Conservation (phyloP, 2,888 invertebrate genomes). For the Thecophora atra region DNA sequence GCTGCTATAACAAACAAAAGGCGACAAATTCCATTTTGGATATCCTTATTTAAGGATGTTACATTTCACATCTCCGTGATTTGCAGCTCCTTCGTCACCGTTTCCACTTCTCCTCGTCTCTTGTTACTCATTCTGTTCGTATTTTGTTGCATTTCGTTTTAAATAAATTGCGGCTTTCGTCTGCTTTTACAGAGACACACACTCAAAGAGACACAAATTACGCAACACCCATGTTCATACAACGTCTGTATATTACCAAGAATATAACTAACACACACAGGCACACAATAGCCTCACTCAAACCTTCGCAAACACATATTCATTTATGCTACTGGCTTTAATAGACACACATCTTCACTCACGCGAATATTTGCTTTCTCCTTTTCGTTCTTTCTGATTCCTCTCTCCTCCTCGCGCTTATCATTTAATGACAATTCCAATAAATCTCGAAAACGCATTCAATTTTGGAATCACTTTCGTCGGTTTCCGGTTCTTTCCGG, state of each 20-base stretch:
- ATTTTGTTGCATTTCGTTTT: conserved; percentile 32
- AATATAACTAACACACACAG: too few relatives aligned
- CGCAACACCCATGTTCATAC: not conserved
- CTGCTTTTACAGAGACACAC: conserved; percentile 25
- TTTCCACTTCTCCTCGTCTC: not conserved
- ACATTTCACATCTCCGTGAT: not conserved
- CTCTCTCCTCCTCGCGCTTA: not conserved
- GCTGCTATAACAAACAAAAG: conserved; percentile 30
- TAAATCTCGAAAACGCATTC: conserved; percentile 55
- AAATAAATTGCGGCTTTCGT: conserved; percentile 38
- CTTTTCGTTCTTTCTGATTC: not conserved
- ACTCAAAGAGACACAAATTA: not conserved
- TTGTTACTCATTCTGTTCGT: conserved; percentile 9
- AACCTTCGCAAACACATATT: conserved; percentile 4
- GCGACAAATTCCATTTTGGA: conserved; percentile 37
- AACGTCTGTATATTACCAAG: too few relatives aligned
- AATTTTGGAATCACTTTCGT: conserved; percentile 52
- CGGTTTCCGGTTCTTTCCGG: not conserved
- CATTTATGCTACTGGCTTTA: conserved; percentile 13
- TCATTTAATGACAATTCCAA: conserved; percentile 51
- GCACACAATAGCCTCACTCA: conserved; percentile 33
- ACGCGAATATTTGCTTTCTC: not conserved
- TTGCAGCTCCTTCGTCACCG: not conserved
- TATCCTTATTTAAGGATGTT: conserved; percentile 36
- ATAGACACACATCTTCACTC: not conserved